Evolutionary conservation across 2,113 vertebrate species (phyloP), one percentile per base, ranked within the genome.

Genomic region (Coturnix japonica): DNA sequence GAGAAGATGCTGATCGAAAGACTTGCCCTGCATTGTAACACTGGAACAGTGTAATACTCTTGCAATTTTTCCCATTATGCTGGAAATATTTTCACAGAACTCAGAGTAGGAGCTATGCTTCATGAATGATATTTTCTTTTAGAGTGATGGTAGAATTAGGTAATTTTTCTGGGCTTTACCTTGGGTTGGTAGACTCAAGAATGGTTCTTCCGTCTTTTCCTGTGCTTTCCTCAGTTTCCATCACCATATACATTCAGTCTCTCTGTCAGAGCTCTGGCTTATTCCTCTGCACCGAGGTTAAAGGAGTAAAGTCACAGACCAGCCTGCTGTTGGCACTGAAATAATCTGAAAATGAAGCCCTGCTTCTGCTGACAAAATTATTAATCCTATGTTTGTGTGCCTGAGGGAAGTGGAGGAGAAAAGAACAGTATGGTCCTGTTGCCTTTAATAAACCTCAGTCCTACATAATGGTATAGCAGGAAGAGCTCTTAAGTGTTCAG

Each of bases 331-430:
- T 81, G 66, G 31, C 19, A 26, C 54, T 76, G 81, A 87, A 91
- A 93, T 80, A 79, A 91, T 75, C 53, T 93, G 76, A 81, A 88
- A 90, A 79, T 46, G 5, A 83, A 85, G n/a, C 71, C 35, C 33
- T 63, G 12, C 21, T 82, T 87, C 72, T 77, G 21, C 19, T 72
- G 78, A 84, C 69, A 73, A 46, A 85, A 63, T 71, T 81, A 83
- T 43, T 67, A 78, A 64, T 79, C 35, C 30, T 49, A 0, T 59
- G 17, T 84, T 83, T 35, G 19, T 31, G 35, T 75, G 73, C 74
- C 71, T 66, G 33, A 56, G 83, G 49, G 51, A 95, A 93, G 54
- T 72, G 30, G 16, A 30, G 67, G 57, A 75, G 65, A 67, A 73
- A 22, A 80, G 77, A 84, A 41, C 30, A 56, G 30, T 41, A 18